A percentile compares a stretch with the other conserved stretches of the same genome.
These are phyloP conservation scores for Tipula confusa DNA, from an alignment of 2,888 invertebrate genomes.

Conservation along the genomic window DNA sequence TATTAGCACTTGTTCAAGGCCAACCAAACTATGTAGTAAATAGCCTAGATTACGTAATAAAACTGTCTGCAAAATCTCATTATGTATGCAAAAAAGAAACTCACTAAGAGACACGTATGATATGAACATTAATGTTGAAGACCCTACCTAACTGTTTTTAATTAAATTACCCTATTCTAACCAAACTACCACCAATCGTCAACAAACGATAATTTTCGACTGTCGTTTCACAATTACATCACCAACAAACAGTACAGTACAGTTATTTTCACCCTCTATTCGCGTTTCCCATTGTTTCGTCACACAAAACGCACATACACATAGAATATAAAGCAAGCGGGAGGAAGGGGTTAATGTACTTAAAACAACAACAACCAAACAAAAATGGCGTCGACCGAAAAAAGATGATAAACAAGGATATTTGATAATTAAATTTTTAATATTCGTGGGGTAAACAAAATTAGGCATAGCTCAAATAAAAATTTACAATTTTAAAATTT, in stretches of 20 bases:
- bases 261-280: neutral
- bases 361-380: neutral
- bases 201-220: neutral
- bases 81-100: no score
- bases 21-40: neutral
- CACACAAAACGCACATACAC: neutral
- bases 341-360: neutral
- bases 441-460: no score
- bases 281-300: neutral
- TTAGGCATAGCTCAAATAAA: no score
- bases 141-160: neutral
- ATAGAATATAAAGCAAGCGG: neutral
- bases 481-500: neutral
- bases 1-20: no score
- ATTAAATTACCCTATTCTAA: neutral
- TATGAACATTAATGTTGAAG: no score
- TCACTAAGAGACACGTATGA: no score
- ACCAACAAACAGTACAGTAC: neutral
- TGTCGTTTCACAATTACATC: neutral
- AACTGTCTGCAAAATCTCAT: neutral
- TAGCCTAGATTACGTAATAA: neutral
- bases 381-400: neutral
- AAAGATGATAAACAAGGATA: neutral
- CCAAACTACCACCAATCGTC: neutral
- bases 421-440: neutral